A percentile compares a stretch with the other conserved stretches of the same genome.
These are phyloP conservation scores for Enteromius viviparus DNA, from an alignment of 2,797 vertebrate species.

Conservation along the genomic window DNA sequence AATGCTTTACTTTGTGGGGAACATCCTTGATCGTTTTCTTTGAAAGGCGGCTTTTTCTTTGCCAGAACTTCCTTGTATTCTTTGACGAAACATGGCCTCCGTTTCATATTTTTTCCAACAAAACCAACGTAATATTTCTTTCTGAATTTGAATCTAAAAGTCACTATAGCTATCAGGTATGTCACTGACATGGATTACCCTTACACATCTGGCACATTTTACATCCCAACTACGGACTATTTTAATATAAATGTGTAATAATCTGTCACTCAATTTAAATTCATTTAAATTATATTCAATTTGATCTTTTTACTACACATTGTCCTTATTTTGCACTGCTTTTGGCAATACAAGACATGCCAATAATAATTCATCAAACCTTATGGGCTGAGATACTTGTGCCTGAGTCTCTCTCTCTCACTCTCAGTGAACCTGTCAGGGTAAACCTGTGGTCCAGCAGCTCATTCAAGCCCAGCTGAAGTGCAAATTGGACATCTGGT, in stretches of 20 bases:
- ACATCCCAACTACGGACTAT: background rate
- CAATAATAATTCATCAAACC: background rate
- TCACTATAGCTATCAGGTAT: background rate
- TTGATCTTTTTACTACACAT: background rate
- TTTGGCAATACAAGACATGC: background rate
- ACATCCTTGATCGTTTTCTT: slow-evolving; percentile 11
- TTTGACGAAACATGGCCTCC: background rate
- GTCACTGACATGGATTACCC: background rate
- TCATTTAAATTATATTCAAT: background rate
- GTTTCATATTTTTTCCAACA: slow-evolving; percentile 16
- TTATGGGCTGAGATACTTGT: background rate
- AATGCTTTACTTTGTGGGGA: background rate
- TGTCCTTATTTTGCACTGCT: background rate
- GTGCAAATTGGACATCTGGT: slow-evolving; percentile 87
- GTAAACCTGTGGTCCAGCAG: slow-evolving; percentile 61
- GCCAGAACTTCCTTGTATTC: background rate
- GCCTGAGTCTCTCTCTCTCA: background rate
- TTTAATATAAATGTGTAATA: background rate
- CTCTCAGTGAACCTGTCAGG: slow-evolving; percentile 35
- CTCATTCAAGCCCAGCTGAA: slow-evolving; percentile 79
- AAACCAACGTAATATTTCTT: background rate
- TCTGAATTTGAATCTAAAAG: background rate
- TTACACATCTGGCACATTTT: background rate
- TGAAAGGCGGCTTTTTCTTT: background rate
- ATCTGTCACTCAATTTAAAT: background rate